These are phyloP conservation scores for Acholoe squamosa DNA, from an alignment of 2,888 invertebrate species.

Conservation along the genomic window DNA sequence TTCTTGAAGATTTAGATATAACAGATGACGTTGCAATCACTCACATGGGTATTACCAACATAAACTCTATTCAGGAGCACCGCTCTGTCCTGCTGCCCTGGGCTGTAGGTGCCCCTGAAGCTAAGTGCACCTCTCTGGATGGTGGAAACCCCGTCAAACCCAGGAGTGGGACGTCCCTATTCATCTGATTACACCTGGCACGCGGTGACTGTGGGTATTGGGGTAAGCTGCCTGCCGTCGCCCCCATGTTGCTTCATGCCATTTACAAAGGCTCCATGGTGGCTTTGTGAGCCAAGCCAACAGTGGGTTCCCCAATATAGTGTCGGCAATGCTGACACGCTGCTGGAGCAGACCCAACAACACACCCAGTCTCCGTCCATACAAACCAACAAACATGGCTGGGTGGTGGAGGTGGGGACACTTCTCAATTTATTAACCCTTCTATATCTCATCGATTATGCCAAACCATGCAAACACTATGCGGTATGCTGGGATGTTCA, in stretches of 20 bases:
- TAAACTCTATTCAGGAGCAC: no score
- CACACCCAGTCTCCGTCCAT: neutral
- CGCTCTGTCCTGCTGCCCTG: no score
- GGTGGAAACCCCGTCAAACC: neutral
- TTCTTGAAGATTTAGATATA: no score
- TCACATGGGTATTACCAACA: no score
- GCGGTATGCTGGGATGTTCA: no score
- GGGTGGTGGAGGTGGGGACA: no score
- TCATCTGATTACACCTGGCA: constrained; percentile 8
- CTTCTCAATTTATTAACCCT: neutral
- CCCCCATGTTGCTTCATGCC: constrained; percentile 11
- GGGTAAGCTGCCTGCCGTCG: neutral
- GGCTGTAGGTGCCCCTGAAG: no score
- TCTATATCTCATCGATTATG: neutral
- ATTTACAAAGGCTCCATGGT: constrained; percentile 1
- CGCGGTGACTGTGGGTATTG: neutral
- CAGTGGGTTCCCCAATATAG: neutral
- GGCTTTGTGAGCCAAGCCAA: constrained; percentile 2
- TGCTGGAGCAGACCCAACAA: neutral
- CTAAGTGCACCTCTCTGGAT: no score
- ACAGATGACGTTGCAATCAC: no score
- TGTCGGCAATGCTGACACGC: neutral
- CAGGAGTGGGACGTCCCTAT: neutral
- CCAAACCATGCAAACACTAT: no score
- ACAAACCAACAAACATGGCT: neutral